These are phyloP conservation scores for Champsocephalus esox DNA, from an alignment of 2,797 vertebrate genomes.

Conservation along the genomic window DNA sequence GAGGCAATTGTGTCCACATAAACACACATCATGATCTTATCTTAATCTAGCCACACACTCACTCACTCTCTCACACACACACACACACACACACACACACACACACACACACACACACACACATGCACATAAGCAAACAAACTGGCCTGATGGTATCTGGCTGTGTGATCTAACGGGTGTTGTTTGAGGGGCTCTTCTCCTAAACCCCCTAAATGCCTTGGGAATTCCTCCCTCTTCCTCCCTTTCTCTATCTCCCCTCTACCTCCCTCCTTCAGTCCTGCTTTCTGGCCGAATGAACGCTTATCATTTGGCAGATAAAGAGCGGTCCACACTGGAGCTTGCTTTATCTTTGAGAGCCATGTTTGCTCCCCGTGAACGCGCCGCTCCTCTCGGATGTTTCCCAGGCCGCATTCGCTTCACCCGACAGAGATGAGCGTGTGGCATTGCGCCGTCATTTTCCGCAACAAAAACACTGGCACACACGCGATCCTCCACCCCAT, in stretches of 20 bases:
- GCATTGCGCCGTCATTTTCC: slow-evolving; percentile 54
- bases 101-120: slow-evolving; percentile 29
- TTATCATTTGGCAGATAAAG: slow-evolving; percentile 83
- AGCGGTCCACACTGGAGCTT: slow-evolving; percentile 67
- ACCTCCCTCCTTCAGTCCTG: slow-evolving; percentile 62
- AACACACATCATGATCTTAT: slow-evolving; percentile 66
- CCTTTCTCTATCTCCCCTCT: slow-evolving; percentile 59
- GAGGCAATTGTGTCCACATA: slow-evolving; percentile 53
- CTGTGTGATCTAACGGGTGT: slow-evolving; percentile 74
- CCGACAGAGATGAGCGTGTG: slow-evolving; percentile 55
- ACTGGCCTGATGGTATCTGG: slow-evolving; percentile 75
- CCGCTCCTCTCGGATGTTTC: slow-evolving; percentile 70
- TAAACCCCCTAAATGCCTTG: slow-evolving; percentile 81
- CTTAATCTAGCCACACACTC: slow-evolving; percentile 60
- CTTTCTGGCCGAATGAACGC: slow-evolving; percentile 78
- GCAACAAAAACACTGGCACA: slow-evolving; percentile 38
- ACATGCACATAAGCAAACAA: slow-evolving; percentile 8
- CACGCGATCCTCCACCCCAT: slow-evolving; percentile 28
- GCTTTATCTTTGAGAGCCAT: slow-evolving; percentile 81
- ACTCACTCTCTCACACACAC: slow-evolving; percentile 38
- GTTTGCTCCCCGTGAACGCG: slow-evolving; percentile 70
- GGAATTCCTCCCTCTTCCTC: slow-evolving; percentile 72
- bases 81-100: slow-evolving; percentile 22
- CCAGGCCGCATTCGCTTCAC: slow-evolving; percentile 51
- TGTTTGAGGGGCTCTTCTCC: slow-evolving; percentile 81